Conservation (phyloP, 2,797 vertebrate species). For the Poecilia velifera region DNA sequence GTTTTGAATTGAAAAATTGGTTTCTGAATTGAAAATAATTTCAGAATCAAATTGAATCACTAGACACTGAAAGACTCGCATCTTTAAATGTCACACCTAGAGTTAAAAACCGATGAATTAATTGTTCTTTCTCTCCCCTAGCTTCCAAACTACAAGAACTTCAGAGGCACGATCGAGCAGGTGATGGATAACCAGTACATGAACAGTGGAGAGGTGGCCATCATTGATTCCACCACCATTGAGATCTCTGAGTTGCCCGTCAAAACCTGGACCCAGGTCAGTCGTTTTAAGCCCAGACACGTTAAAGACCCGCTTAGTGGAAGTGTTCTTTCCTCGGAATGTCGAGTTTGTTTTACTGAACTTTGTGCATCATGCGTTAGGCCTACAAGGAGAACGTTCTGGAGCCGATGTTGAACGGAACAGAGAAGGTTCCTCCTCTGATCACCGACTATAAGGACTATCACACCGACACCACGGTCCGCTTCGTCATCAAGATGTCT, state of each 20-base stretch:
- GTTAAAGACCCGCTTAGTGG: background rate
- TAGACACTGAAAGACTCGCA: too few species aligned
- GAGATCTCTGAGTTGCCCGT: conserved; percentile 97
- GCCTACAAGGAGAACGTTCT: conserved; percentile 94
- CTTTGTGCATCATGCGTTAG: conserved; percentile 64
- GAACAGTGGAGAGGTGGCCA: conserved; percentile 91
- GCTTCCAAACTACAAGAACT: conserved; percentile 96
- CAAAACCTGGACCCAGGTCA: conserved; percentile 96
- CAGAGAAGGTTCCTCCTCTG: conserved; percentile 92
- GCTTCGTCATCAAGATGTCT: conserved; percentile 92
- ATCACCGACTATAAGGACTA: conserved; percentile 97
- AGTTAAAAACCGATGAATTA: background rate
- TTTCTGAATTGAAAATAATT: too few species aligned
- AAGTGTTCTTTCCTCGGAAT: background rate
- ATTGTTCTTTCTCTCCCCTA: conserved; percentile 54
- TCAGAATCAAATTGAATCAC: too few species aligned
- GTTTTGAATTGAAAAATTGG: too few species aligned
- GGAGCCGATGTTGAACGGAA: conserved; percentile 94
- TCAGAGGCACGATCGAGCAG: conserved; percentile 91
- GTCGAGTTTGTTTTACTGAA: background rate
- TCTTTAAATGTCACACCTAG: background rate
- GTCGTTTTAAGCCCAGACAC: background rate
- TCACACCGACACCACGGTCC: conserved; percentile 96
- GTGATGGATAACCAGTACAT: conserved; percentile 89
- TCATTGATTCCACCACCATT: conserved; percentile 93